phyloP scores from a whole-genome alignment of 2,113 vertebrate species.

The Equus przewalskii region DNA sequence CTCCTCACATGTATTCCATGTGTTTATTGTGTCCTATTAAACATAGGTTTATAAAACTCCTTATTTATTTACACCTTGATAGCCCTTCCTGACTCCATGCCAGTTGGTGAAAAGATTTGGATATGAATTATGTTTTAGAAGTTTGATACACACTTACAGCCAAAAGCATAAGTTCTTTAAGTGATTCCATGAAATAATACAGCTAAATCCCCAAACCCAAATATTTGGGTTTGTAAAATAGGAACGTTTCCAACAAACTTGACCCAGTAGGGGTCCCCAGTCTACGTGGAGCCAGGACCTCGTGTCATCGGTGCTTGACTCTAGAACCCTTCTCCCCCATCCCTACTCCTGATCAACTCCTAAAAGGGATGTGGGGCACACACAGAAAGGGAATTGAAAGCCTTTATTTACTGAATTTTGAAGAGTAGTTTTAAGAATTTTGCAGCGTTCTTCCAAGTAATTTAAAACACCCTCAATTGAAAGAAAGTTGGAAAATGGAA shows the following conservation, averaged over 20 bases:
- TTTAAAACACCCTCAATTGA: background rate
- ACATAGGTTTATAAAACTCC: background rate
- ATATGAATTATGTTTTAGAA: background rate
- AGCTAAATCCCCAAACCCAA: background rate
- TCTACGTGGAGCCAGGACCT: accelerated
- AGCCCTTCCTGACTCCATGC: background rate
- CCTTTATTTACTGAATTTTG: background rate
- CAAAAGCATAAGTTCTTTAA: conserved; percentile 15
- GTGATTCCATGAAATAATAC: background rate
- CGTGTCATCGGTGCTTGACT: background rate
- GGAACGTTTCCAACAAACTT: background rate
- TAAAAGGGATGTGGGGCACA: background rate
- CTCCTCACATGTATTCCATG: background rate
- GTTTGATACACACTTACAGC: background rate
- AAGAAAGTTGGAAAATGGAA: background rate
- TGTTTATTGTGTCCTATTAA: conserved; percentile 1
- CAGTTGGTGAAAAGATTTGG: background rate
- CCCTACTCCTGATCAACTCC: background rate
- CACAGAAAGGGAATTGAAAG: background rate
- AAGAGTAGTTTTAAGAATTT: conserved; percentile 16
- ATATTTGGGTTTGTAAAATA: conserved; percentile 11
- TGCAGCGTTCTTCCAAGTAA: background rate
- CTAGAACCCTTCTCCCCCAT: background rate
- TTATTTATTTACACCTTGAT: conserved; percentile 12
- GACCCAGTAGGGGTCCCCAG: background rate